Evolutionary conservation across 2,888 invertebrate species (phyloP), one percentile per base, ranked within the genome.

Genomic region (Apotomis capreana): DNA sequence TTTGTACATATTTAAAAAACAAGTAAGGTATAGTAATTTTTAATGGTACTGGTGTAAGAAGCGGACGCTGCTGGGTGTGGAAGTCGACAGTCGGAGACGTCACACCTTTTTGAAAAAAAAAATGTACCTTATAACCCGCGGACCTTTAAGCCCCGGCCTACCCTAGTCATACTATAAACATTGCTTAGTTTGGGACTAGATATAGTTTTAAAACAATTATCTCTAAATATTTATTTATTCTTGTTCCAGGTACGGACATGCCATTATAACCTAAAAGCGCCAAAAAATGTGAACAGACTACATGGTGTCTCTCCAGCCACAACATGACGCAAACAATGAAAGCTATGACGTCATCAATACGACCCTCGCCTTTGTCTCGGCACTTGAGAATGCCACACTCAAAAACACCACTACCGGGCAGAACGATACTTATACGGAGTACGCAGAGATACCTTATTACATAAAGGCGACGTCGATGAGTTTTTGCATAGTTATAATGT

Each of bases 401-500:
- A 37, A 54, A 46, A 71, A 71, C 9, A 15, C 74, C 13, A 44
- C 84, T 57, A 84, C 83, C 79, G 84, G 82, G 81, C 77, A 85
- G 78, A 84, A 81, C 73, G 82, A 82, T 13, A 91, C 89, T 77
- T 90, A 86, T 74, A 89, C 89, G 71, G 92, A 92, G 65, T 92
- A 91, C 80, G 94, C 94, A 74, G 94, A 95, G 81, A 95, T 98
- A 83, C 98, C 98, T 78, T 94, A 95, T 83, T 98, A 98, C 94
- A 97, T 98, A 87, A 95, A 97, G 78, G 96, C 96, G 68, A 97
- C 97, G 2, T 98, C 98, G 9, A 98, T 98, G 95, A 94, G 97
- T 37, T 95, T 98, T 81, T 98, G 98, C 89, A 96, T 97, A 82
- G 94, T 96, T 78, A 97, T 98, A 80, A 97, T 98, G 95, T 95